Evolutionary conservation across 2,888 invertebrate genomes (phyloP).

Genomic region (Muschampia plurimacula): DNA sequence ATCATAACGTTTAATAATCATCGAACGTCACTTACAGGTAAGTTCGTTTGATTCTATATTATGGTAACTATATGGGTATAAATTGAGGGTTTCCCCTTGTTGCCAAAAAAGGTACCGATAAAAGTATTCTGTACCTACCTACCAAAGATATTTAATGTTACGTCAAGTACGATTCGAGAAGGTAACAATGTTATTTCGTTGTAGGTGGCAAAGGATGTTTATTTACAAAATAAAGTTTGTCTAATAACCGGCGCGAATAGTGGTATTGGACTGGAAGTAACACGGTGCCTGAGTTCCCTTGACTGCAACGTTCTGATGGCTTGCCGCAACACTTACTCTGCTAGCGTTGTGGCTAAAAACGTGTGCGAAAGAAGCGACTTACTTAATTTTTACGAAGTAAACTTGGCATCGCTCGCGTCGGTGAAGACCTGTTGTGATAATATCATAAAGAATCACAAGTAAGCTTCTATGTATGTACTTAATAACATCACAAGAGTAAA

Average conservation of each 20-base stretch:
- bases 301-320: constrained; percentile 95
- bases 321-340: constrained; percentile 90
- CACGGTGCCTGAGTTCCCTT: constrained; percentile 91
- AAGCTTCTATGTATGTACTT: constrained; percentile 39
- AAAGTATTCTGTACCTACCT: no score
- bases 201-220: constrained; percentile 91
- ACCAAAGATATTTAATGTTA: no score
- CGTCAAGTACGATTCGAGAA: no score
- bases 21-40: no score
- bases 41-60: no score
- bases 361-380: constrained; percentile 54
- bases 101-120: no score
- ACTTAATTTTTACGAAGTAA: constrained; percentile 63
- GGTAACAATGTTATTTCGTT: neutral
- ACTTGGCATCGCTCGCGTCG: constrained; percentile 71
- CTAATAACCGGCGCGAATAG: constrained; percentile 97
- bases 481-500: no score
- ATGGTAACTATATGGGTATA: no score
- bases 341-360: constrained; percentile 70
- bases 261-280: constrained; percentile 97
- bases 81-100: no score
- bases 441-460: constrained; percentile 60
- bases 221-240: constrained; percentile 92
- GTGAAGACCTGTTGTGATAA: constrained; percentile 66
- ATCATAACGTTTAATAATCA: no score